Percentiles rank a stretch among this genome's conserved stretches.
These are phyloP conservation scores for Coptodon bakossiorum DNA, from an alignment of 2,113 vertebrate species.

Conservation along the genomic window DNA sequence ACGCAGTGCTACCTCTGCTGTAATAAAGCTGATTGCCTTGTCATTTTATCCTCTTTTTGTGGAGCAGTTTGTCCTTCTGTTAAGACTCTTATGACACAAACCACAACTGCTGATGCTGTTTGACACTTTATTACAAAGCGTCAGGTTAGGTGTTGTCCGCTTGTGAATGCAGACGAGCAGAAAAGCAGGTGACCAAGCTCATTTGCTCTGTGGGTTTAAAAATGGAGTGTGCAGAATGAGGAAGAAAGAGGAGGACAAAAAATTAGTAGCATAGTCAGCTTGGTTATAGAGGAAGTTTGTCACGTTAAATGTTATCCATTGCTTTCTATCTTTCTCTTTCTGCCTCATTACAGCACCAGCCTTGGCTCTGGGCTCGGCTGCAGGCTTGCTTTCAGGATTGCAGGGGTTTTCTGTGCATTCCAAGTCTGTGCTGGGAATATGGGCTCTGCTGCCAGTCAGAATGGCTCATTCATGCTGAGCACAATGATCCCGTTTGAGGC, in stretches of 20 bases:
- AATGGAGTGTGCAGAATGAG: background rate
- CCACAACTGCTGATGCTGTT: conserved; percentile 16
- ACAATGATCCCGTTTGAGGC: conserved; percentile 53
- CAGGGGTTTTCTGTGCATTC: conserved; percentile 37
- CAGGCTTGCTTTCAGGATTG: background rate
- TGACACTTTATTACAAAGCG: background rate
- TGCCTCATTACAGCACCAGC: background rate
- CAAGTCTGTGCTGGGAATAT: conserved; percentile 30
- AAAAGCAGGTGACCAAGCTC: background rate
- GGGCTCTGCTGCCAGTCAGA: conserved; percentile 39
- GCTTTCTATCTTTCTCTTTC: background rate
- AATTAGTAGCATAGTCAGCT: background rate
- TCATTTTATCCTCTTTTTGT: background rate
- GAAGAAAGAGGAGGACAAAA: background rate
- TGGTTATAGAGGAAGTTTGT: conserved; percentile 19
- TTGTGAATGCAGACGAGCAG: background rate
- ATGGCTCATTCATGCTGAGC: conserved; percentile 56
- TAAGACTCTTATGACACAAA: background rate
- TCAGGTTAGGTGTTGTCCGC: background rate
- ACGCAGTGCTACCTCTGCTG: background rate
- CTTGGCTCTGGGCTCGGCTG: conserved; percentile 5
- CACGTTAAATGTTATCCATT: background rate
- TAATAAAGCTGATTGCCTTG: background rate
- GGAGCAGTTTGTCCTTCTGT: conserved; percentile 22
- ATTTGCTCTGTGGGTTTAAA: background rate